phyloP scores from a whole-genome alignment of 2,888 invertebrate genomes.

The Galeopsomyia nigrocyanea region DNA sequence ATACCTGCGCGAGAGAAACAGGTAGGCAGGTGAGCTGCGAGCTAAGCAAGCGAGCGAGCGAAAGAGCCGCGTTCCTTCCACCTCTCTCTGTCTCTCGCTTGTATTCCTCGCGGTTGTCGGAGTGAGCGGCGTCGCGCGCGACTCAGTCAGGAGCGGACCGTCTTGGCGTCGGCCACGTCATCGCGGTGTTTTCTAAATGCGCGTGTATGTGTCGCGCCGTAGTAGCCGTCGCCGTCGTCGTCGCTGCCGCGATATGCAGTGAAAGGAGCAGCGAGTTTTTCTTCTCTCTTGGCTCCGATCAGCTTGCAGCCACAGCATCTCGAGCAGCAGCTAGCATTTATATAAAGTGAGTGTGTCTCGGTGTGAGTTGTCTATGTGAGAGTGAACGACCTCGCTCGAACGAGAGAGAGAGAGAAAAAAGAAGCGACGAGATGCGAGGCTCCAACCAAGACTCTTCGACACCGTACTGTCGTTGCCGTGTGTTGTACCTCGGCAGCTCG shows the following conservation, averaged over 20 bases:
- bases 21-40: conserved; percentile 43
- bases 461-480: conserved; percentile 96
- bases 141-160: conserved; percentile 64
- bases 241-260: background rate
- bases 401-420: background rate
- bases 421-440: conserved; percentile 61
- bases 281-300: background rate
- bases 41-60: conserved; percentile 26
- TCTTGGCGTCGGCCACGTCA: conserved; percentile 53
- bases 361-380: conserved; percentile 27
- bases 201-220: conserved; percentile 36
- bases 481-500: conserved; percentile 95
- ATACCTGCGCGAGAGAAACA: conserved; percentile 44
- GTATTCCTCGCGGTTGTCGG: background rate
- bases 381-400: conserved; percentile 45
- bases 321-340: background rate
- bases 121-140: conserved; percentile 5
- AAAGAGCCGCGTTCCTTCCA: conserved; percentile 36
- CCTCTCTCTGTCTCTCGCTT: conserved; percentile 18
- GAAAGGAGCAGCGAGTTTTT: conserved; percentile 4
- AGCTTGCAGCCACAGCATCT: background rate
- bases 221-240: no score
- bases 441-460: conserved; percentile 81
- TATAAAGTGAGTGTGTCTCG: conserved; percentile 1
- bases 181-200: background rate